These are phyloP conservation scores for Dioctria rufipes DNA, from an alignment of 2,888 invertebrate genomes.

Conservation along the genomic window DNA sequence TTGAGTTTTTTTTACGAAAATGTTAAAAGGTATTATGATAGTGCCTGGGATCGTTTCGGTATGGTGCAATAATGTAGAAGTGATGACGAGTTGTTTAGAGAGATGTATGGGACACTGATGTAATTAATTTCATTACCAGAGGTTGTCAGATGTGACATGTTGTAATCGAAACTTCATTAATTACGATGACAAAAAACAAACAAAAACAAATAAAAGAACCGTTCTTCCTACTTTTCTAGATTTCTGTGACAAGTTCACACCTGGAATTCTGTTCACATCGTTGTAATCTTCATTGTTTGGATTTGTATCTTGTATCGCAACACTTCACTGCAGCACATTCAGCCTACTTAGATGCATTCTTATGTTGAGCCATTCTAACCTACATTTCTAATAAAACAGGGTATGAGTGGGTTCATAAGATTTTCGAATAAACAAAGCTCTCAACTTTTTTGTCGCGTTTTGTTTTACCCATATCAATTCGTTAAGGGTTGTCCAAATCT, in stretches of 20 bases:
- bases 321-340: background rate
- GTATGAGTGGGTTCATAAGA: conserved; percentile 9
- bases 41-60: too few relatives aligned
- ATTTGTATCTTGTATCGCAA: background rate
- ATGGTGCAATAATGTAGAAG: conserved; percentile 3
- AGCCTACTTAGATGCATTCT: conserved; percentile 6
- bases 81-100: conserved; percentile 16
- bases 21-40: background rate
- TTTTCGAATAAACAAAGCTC: background rate
- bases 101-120: conserved; percentile 33
- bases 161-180: conserved; percentile 44
- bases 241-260: conserved; percentile 30
- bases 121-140: conserved; percentile 41
- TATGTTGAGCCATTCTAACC: background rate
- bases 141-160: conserved; percentile 44
- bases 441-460: background rate
- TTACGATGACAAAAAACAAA: conserved; percentile 32
- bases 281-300: background rate
- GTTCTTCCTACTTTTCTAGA: background rate
- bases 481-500: conserved; percentile 32
- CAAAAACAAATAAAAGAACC: background rate
- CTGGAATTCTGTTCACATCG: background rate
- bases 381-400: background rate
- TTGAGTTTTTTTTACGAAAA: conserved; percentile 19
- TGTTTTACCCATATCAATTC: conserved; percentile 12